Conservation (phyloP, 2,797 vertebrate genomes). For the Helostoma temminkii region DNA sequence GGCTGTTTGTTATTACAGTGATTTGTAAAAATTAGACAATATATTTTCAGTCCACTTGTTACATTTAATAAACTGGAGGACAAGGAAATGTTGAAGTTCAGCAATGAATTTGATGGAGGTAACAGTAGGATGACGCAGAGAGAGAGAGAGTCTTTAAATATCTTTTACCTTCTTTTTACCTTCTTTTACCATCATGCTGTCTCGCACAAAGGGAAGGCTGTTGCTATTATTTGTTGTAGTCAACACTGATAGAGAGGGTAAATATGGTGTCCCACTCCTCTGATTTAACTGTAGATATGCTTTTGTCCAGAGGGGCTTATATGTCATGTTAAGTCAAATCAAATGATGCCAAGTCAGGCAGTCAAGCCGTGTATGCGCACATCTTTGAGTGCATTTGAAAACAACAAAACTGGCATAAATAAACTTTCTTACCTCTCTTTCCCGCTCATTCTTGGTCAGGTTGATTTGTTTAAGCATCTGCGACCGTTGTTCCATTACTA, state of each 20-base stretch:
- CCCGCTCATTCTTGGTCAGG: slow-evolving; percentile 95
- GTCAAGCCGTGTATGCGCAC: slow-evolving; percentile 47
- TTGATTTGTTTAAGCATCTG: slow-evolving; percentile 99
- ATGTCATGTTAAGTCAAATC: slow-evolving; percentile 58
- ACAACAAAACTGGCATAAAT: slow-evolving; percentile 17
- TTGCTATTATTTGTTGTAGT: slow-evolving; percentile 19
- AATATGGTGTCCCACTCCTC: slow-evolving; percentile 58
- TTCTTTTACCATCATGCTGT: slow-evolving; percentile 27
- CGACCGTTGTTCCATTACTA: slow-evolving; percentile 98
- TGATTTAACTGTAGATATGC: slow-evolving; percentile 36
- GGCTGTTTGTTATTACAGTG: background rate
- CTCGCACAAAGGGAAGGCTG: slow-evolving; percentile 21
- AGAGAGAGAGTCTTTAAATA: no score
- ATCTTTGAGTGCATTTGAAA: slow-evolving; percentile 21
- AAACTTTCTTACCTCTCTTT: slow-evolving; percentile 89
- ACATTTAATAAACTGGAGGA: slow-evolving; percentile 2
- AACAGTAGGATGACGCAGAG: slow-evolving; percentile 6
- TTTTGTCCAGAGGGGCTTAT: slow-evolving; percentile 53
- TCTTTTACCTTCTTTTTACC: no score
- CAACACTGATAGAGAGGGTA: slow-evolving; percentile 43
- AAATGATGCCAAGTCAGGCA: slow-evolving; percentile 34
- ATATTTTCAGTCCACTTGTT: background rate
- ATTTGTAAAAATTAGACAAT: background rate
- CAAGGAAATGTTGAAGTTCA: slow-evolving; percentile 13
- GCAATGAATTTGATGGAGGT: background rate